These are phyloP conservation scores for Botrylloides violaceus DNA, from an alignment of 23 tunicate species.

Conservation along the genomic window DNA sequence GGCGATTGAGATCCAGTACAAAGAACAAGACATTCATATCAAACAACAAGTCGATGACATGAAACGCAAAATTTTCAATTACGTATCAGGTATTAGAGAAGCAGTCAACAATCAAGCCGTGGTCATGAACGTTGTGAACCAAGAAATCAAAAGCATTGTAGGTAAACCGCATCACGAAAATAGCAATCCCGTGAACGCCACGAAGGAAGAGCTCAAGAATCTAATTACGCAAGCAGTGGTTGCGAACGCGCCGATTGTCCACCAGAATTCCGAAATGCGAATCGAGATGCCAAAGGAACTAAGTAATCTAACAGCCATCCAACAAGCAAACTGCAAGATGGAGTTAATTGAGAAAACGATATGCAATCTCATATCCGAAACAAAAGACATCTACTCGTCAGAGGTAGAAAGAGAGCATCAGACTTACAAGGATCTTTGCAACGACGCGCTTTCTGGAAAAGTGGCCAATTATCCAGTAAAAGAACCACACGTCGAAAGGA, in stretches of 20 bases:
- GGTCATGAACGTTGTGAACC: conserved; percentile 69
- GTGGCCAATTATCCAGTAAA: not conserved
- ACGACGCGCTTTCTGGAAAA: not conserved
- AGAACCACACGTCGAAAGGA: not conserved
- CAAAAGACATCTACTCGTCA: conserved; percentile 45
- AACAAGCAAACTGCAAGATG: conserved; percentile 53
- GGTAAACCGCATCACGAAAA: conserved; percentile 10
- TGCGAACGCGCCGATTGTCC: too few relatives aligned
- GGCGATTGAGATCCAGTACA: conserved; percentile 4
- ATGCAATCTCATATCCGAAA: conserved; percentile 30
- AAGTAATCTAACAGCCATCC: not conserved
- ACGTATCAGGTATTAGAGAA: conserved; percentile 42
- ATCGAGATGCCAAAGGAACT: conserved; percentile 2
- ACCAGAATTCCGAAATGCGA: not conserved
- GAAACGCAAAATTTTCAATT: conserved; percentile 11
- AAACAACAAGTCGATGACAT: conserved; percentile 3
- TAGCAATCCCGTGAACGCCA: not conserved
- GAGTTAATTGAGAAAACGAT: conserved; percentile 48
- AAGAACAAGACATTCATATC: not conserved
- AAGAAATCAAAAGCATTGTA: conserved; percentile 37
- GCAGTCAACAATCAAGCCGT: conserved; percentile 58
- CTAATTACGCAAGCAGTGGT: too few relatives aligned
- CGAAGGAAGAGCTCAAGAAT: not conserved
- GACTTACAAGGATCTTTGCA: conserved; percentile 1
- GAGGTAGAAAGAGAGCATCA: conserved; percentile 59